Evolutionary conservation across 2,113 vertebrate species (phyloP).

Genomic region (Syngnathus floridae): DNA sequence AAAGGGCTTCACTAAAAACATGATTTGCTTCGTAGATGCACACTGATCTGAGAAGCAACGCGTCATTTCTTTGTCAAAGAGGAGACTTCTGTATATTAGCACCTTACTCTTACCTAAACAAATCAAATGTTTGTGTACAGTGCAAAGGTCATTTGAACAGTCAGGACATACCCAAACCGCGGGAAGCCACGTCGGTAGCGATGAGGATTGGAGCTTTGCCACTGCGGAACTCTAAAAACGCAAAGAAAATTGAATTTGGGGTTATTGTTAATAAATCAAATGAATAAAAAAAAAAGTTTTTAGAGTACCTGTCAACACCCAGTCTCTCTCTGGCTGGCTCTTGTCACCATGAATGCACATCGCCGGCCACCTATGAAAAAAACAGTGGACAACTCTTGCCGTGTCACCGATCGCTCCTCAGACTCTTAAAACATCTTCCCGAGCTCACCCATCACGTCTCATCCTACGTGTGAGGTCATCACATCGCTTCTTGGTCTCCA

Average conservation of each 20-base stretch:
- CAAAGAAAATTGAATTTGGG: not conserved
- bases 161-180: conserved; percentile 90
- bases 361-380: conserved; percentile 77
- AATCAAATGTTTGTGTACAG: not conserved
- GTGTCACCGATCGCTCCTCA: not conserved
- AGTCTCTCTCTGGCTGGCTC: conserved; percentile 95
- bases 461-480: conserved; percentile 93
- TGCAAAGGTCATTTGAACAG: conserved; percentile 12
- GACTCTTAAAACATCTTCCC: not conserved
- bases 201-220: conserved; percentile 97
- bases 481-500: conserved; percentile 93
- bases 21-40: conserved; percentile 23
- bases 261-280: no score
- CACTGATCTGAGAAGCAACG: conserved; percentile 32
- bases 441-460: conserved; percentile 88
- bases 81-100: conserved; percentile 5
- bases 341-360: conserved; percentile 99
- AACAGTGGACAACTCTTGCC: not conserved
- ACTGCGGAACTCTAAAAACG: conserved; percentile 86
- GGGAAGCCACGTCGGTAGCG: conserved; percentile 93
- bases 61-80: conserved; percentile 7
- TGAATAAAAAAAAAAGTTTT: not conserved
- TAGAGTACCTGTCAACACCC: conserved; percentile 85
- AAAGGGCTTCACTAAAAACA: conserved; percentile 10
- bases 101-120: conserved; percentile 2